Base-by-base conservation (phyloP, 2,797 vertebrate species). In the Neosalanx taihuensis region DNA sequence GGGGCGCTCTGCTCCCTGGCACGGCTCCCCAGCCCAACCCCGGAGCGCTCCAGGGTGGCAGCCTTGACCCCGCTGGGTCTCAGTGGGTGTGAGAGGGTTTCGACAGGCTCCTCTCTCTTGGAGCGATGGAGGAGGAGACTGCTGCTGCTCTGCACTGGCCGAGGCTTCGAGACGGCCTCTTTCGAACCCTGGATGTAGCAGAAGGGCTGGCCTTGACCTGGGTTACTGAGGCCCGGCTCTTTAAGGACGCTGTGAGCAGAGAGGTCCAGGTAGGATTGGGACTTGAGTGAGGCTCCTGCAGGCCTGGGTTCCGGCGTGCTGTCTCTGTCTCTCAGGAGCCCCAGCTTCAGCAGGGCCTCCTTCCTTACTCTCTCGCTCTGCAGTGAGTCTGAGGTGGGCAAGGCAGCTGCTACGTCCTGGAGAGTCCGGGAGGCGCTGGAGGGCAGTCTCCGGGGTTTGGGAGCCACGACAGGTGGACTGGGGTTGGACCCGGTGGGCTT, bases 311-410 rank as follows among this genome's bases (percentile, higher is more conserved):
- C 69, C 3, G 57, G 37, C 66, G 90, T 80, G 6, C 91, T 26
- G 23, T 26, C 23, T 26, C 91, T 79, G 62, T 91, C 91, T 78
- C 91, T 92, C 0, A 93, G 81, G 7, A 98, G 94, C 5, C 96
- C 96, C 2, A 98, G 85, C 85, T 98, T 98, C 77, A 93, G 88
- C 80, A 98, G 74, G 0, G 97, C 96, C 61, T 98, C 94, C 71
- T 79, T 76, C 17, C 91, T 93, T 10, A 94, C 94, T 26, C 81
- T 89, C 72, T 77, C 72, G 63, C 37, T 37, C 31, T 72, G 31
- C 3, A 80, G 83, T 20, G 75, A 56, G 6, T 83, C 81, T 41
- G 71, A 26, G 20, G 37, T 65, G 9, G 56, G 4, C 4, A 49
- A 1, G n/a, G 67, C 51, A 56, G 51, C 69, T 3, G 56, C 30